These are phyloP conservation scores for Leptothorax acervorum DNA, from an alignment of 2,888 invertebrate species.

Conservation along the genomic window DNA sequence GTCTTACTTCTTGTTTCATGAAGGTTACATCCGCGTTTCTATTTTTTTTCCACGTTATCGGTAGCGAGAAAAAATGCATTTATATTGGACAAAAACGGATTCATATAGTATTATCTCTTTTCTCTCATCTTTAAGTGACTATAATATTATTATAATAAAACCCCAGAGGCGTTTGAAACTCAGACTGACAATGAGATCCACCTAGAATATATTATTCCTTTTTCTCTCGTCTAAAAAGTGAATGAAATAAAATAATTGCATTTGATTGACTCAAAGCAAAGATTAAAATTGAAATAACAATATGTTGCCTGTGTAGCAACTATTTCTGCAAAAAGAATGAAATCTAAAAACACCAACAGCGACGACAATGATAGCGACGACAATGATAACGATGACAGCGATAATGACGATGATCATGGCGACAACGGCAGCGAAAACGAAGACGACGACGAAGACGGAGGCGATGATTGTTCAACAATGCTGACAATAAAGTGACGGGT, in stretches of 20 bases:
- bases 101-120: neutral
- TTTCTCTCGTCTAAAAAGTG: neutral
- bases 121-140: neutral
- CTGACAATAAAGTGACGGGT: conserved; percentile 60
- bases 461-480: conserved; percentile 43
- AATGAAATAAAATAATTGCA: neutral
- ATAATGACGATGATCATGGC: neutral
- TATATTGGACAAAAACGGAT: neutral
- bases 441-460: neutral
- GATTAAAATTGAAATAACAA: conserved; percentile 17
- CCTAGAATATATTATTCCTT: neutral
- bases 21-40: conserved; percentile 31
- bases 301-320: conserved; percentile 8
- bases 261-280: neutral
- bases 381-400: neutral
- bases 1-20: neutral
- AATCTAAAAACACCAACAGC: neutral
- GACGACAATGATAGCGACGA: neutral
- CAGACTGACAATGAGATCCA: neutral
- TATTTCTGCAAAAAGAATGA: conserved; percentile 7
- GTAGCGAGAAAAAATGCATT: neutral
- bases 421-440: neutral
- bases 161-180: neutral
- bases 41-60: neutral
- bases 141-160: too few relatives aligned